A percentile compares a stretch with the other conserved stretches of the same genome.
phyloP scores from a whole-genome alignment of 1,140 invertebrate genomes.

The Elymnias hypermnestra region DNA sequence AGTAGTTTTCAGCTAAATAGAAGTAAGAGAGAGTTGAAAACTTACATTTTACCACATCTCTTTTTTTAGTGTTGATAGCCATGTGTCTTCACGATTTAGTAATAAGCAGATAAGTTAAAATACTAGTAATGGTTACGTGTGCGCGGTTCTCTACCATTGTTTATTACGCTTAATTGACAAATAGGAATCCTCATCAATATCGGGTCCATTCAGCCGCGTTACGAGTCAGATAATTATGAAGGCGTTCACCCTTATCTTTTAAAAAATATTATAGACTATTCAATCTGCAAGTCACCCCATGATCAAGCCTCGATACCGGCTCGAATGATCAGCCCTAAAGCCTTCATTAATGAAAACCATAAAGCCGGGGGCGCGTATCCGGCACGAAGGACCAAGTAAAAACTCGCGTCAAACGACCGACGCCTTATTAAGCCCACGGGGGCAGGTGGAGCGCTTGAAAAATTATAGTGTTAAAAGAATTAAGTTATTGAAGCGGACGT shows the following conservation, averaged over 20 bases:
- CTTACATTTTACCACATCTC: too few species aligned
- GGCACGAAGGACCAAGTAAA: conserved; percentile 52
- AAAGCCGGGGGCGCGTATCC: conserved; percentile 51
- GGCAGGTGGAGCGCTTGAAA: conserved; percentile 50
- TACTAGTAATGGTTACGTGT: too few species aligned
- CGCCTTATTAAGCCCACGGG: conserved; percentile 62
- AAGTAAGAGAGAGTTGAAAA: too few species aligned
- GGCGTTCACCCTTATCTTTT: conserved; percentile 34
- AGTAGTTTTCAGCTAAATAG: too few species aligned
- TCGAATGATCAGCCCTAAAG: conserved; percentile 63
- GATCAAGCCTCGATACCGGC: conserved; percentile 52
- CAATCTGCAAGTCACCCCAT: conserved; percentile 43
- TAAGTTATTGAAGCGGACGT: conserved; percentile 49
- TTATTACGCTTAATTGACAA: too few species aligned
- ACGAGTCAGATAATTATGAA: conserved; percentile 32
- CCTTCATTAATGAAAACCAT: conserved; percentile 70
- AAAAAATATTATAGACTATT: conserved; percentile 36
- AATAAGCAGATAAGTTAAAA: too few species aligned
- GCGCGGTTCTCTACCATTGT: too few species aligned
- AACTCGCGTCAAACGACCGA: conserved; percentile 55
- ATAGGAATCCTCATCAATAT: conserved; percentile 24
- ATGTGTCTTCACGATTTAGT: too few species aligned
- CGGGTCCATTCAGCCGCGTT: conserved; percentile 18
- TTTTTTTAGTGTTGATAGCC: too few species aligned
- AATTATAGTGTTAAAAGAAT: conserved; percentile 62